Conservation (phyloP, 2,113 vertebrate genomes). For the Laticauda laticaudata region DNA sequence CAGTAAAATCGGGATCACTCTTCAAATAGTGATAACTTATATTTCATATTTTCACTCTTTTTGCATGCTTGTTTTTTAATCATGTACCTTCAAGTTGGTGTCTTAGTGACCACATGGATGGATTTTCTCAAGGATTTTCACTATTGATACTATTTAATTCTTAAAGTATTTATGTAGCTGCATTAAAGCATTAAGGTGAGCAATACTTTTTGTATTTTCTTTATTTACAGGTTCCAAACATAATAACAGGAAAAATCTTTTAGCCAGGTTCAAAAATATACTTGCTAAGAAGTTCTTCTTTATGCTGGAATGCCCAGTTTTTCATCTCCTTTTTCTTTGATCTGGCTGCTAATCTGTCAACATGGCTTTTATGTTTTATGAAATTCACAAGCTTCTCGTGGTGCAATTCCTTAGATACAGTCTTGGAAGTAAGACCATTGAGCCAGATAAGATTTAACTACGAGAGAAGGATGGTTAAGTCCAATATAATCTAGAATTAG, state of each 20-base stretch:
- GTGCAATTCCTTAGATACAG: background rate
- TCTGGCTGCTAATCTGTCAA: background rate
- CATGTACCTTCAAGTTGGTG: background rate
- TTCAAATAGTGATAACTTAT: background rate
- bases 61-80: background rate
- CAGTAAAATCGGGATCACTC: background rate
- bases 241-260: background rate
- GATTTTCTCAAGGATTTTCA: background rate
- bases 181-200: background rate
- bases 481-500: constrained; percentile 45
- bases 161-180: background rate
- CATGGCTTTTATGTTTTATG: background rate
- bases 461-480: background rate
- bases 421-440: background rate
- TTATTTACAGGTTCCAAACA: background rate
- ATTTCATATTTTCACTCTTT: background rate
- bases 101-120: background rate
- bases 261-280: background rate
- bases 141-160: background rate
- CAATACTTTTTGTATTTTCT: background rate
- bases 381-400: background rate
- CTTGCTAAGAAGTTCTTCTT: background rate
- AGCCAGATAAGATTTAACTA: background rate
- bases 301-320: background rate
- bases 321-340: background rate